Evolutionary conservation across 1,140 invertebrate species (phyloP).

Genomic region (Neodiprion fabricii): DNA sequence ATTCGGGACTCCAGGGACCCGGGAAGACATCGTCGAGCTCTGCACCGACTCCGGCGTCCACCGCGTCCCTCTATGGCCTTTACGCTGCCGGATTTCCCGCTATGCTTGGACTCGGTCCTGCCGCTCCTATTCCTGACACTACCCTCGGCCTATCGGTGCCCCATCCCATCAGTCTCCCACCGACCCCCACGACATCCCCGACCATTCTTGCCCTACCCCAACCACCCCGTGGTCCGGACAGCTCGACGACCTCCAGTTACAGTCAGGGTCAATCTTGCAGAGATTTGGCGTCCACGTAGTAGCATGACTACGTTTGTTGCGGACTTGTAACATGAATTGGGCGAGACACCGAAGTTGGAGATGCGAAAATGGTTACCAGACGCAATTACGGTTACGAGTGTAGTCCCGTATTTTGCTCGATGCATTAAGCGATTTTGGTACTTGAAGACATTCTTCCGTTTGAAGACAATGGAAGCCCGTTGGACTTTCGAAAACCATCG

Average conservation of each 20-base stretch:
- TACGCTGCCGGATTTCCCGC: constrained; percentile 1
- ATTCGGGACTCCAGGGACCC: constrained; percentile 21
- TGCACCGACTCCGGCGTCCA: neutral
- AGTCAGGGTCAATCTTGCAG: neutral
- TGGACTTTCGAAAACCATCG: neutral
- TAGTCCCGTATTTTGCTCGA: neutral
- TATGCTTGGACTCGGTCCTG: neutral
- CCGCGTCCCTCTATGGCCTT: constrained; percentile 5
- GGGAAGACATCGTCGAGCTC: neutral
- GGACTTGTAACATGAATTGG: too few species aligned
- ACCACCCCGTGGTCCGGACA: neutral
- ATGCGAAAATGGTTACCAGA: neutral
- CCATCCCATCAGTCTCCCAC: neutral
- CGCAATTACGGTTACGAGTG: neutral
- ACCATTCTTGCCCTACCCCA: neutral
- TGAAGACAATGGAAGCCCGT: neutral
- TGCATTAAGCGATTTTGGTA: neutral
- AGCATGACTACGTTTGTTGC: neutral
- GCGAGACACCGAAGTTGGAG: neutral
- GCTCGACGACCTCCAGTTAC: neutral
- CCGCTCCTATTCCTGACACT: neutral
- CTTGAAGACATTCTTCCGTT: neutral
- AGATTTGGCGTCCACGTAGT: neutral
- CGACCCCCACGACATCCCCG: constrained; percentile 1
- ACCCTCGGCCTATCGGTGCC: neutral